Base-by-base conservation (phyloP, 1,140 invertebrate species). In the Bombus sibiricus region DNA sequence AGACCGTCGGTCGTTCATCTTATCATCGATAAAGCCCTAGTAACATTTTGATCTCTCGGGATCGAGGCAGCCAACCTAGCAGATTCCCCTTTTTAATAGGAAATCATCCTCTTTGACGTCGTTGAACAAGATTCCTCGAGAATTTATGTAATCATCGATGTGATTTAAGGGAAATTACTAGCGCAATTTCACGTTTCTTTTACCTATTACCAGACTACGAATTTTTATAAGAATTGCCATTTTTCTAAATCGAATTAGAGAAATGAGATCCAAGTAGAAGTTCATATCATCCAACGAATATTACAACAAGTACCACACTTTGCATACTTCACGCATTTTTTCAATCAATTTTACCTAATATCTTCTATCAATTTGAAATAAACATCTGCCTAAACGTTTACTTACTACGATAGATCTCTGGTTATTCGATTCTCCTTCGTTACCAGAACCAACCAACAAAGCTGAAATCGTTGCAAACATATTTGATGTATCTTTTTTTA, bases 1-100 rank as follows among this genome's bases (percentile, higher is more conserved):
- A 1, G 32, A 68, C 66, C 32, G 66, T 34, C 34, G 37, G 13
- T 43, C 41, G 71, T 43, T 73, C 71, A 18, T 73, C 71, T 43
- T 32, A 47, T 32, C 71, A 22, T 28, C 71, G 71, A 73, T 73
- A 73, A 43, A 73, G 71, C 71, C 41, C 71, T n/a, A 15, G 71
- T 43, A 47, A 73, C 71, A n/a, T 73, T 73, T 73, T 73, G 41
- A 73, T 73, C 71, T 47, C 41, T 47, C 39, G 39, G 69, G 69
- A 72, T 9, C 69, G 37, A 28, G 37, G 37, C 37, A 22, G 1
- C 25, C 69, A 4, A 28, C 5, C 39, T 2, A 12, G 25, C 5
- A 15, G 39, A 72, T 72, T 41, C 25, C 28, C 28, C 28, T 41
- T 72, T 41, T 72, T 72, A 72, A 72, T 41, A 39, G 39, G 37